Evolutionary conservation across 2,888 invertebrate genomes (phyloP).

Genomic region (Therioaphis trifolii): DNA sequence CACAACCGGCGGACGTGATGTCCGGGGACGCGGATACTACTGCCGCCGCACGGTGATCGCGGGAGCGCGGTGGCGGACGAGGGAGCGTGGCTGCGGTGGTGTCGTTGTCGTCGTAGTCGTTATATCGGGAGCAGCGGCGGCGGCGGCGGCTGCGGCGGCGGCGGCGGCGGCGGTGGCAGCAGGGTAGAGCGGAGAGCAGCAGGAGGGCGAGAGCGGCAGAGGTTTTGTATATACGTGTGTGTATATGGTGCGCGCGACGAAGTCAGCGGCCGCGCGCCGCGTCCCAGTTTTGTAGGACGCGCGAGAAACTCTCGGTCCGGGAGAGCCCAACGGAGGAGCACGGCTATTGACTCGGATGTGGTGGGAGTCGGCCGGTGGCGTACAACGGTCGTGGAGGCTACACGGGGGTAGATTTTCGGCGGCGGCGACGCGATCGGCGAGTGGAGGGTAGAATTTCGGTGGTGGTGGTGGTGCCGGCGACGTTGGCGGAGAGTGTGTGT

Average conservation of each 20-base stretch:
- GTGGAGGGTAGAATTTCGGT: not conserved
- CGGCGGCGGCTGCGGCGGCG: not conserved
- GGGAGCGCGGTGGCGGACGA: not conserved
- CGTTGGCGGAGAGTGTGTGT: not conserved
- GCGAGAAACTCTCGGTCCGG: slow-evolving; percentile 35
- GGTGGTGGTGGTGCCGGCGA: not conserved
- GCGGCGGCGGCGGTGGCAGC: not conserved
- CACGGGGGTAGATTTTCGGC: not conserved
- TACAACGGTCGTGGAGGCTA: not conserved
- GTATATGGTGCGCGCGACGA: slow-evolving; percentile 35
- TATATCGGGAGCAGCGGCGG: not conserved
- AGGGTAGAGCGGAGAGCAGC: not conserved
- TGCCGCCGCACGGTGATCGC: not conserved
- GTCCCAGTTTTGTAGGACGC: slow-evolving; percentile 39
- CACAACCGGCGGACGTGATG: slow-evolving; percentile 45
- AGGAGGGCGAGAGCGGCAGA: not conserved
- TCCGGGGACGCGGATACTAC: slow-evolving; percentile 37
- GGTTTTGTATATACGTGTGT: not conserved
- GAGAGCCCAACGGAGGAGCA: not conserved
- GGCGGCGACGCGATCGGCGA: not conserved
- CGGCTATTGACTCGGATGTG: slow-evolving; percentile 8
- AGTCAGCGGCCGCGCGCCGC: slow-evolving; percentile 7
- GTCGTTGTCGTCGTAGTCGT: not conserved
- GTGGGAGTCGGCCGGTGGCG: not conserved
- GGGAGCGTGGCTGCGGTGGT: not conserved